Evolutionary conservation across 2,797 vertebrate species (phyloP), one percentile per base, ranked within the genome.

Genomic region (Gymnoscopelus microlampas): DNA sequence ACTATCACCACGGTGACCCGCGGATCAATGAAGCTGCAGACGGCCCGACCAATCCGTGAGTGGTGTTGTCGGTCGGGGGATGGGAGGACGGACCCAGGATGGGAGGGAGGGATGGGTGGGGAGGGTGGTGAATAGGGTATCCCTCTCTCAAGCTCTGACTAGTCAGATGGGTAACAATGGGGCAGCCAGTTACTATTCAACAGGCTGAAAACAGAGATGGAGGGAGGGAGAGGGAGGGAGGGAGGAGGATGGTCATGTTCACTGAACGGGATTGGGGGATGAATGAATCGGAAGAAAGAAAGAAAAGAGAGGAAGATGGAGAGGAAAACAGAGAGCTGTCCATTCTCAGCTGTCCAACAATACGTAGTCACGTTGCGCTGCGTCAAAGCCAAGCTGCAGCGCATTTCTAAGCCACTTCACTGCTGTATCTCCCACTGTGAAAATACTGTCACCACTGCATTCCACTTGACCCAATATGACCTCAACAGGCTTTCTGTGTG

Each of bases 1-100:
- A 80, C 85, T 60, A 76, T 90, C 86, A 80, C 90, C 88, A 90
- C 74, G 78, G 89, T 81, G 89, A 91, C 83, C 89, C 62, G 29
- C 1, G 53, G 89, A 91, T 92, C 90, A 89, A 90, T 91, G 88
- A 91, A 76, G 68, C 80, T 76, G 83, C 85, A 90, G 80, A 85
- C 65, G 35, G 74, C 68, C 82, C 63, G 35, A 77, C 70, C 82
- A 53, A 84, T 77, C 87, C 72, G 76, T 79, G 83, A 84, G 87
- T 79, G 72, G 72, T 59, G 68, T 82, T 63, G 26, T 9, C 2
- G 50, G 66, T 26, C 53, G 53, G n/a, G 35, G 56, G 3, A 23
- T 53, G 63, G 59, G 56, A 53, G 63, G 56, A 5, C 68, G 64
- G 68, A 8, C 50, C 49, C 60, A 47, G 44, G 12, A 35, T 0